These are phyloP conservation scores for Patiria miniata DNA, from an alignment of 35 echinoderm and acorn worm species.

Conservation along the genomic window DNA sequence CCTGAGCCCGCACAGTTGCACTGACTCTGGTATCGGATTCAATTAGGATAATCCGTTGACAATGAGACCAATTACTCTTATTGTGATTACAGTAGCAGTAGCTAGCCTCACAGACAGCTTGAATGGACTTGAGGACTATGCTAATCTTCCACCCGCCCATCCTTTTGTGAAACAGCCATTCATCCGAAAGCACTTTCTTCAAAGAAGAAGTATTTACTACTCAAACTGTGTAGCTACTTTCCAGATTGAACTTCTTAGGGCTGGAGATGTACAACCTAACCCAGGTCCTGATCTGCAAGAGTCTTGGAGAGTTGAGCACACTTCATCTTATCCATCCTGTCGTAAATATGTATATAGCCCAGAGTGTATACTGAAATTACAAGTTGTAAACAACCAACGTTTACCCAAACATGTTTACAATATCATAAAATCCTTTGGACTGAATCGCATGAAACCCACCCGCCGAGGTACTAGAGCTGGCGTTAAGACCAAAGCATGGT, in stretches of 20 bases:
- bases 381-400: background rate
- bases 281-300: background rate
- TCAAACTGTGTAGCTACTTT: conserved; percentile 23
- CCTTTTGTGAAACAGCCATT: background rate
- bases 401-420: background rate
- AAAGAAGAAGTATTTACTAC: conserved; percentile 9
- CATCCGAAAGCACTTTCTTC: conserved; percentile 37
- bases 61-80: background rate
- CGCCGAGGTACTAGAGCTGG: background rate
- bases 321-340: background rate
- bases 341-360: background rate
- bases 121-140: background rate
- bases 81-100: background rate
- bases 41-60: background rate
- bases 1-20: background rate
- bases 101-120: background rate
- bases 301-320: background rate
- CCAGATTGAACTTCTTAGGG: conserved; percentile 29
- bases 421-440: background rate
- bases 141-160: background rate
- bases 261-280: conserved; percentile 33
- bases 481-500: background rate
- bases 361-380: background rate
- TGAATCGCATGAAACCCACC: background rate
- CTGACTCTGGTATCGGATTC: background rate